Evolutionary conservation across 2,888 invertebrate genomes (phyloP).

Genomic region (Metalampra italica): DNA sequence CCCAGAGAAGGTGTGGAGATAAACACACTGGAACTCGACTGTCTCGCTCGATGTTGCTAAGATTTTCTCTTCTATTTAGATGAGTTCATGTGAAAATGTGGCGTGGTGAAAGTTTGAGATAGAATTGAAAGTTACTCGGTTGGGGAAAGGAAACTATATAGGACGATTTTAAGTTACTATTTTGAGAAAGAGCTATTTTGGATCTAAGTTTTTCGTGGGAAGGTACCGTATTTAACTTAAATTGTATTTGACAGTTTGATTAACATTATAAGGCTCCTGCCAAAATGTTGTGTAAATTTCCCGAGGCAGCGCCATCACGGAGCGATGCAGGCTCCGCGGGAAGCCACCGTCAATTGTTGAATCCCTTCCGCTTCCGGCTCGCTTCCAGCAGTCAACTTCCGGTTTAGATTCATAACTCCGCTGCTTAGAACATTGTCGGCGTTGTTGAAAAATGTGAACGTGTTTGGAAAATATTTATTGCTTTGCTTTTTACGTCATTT

Average conservation of each 20-base stretch:
- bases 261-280: background rate
- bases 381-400: conserved; percentile 45
- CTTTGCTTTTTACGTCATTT: background rate
- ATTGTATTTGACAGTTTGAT: background rate
- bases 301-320: conserved; percentile 1
- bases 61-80: background rate
- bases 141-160: too few relatives aligned
- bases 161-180: too few relatives aligned
- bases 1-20: background rate
- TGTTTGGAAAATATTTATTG: conserved; percentile 41
- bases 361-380: conserved; percentile 68
- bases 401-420: conserved; percentile 55
- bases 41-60: background rate
- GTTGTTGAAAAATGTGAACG: conserved; percentile 50
- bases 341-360: conserved; percentile 63
- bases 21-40: background rate
- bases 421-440: conserved; percentile 52
- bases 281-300: conserved; percentile 36
- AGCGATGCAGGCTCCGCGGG: conserved; percentile 34
- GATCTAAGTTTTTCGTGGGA: background rate
- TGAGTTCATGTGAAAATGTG: background rate
- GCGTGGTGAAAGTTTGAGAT: too few relatives aligned
- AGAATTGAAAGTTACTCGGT: too few relatives aligned
- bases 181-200: background rate
- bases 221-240: background rate